Evolutionary conservation across 2,888 invertebrate species (phyloP), one percentile per base, ranked within the genome.

Genomic region (Aspidapion aeneum): DNA sequence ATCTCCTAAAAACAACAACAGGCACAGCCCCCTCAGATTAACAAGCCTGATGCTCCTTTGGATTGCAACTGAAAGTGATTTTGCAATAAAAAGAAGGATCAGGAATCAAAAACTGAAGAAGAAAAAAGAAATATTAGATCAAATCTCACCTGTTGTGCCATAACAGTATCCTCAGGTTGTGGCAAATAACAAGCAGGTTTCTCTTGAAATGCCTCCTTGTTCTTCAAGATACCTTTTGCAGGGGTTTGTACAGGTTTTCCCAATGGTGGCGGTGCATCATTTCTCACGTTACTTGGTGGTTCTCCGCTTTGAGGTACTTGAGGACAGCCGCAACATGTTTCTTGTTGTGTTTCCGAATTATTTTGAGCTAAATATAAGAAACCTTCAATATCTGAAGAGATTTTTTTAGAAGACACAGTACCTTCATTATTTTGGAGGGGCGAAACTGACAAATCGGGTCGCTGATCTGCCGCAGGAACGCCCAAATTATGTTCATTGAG

Each of bases 141-240:
- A n/a, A n/a, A n/a, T 19, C 19, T 16, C 18, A 77, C 72, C 0
- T 75, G 74, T 50, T 64, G 67, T 16, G 71, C 68, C 1, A 72
- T 70, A 17, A 73, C 72, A 0, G 82, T 80, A 67, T 83, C 70
- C 58, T 82, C 78, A 0, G 84, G 80, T 73, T 85, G 85, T 0
- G 87, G 86, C 62, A 87, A 74, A 72, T 86, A 87, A 56, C 83
- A 83, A 1, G 69, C 69, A 1, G 68, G 65, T 18, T 48, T 60
- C 7, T 60, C 63, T 16, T 52, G 17, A n/a, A n/a, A 7, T n/a
- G n/a, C 18, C 7, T 52, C 52, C 18, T 18, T 18, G n/a, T 52
- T 52, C n/a, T 52, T 52, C 18, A 52, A 52, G n/a, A 52, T 52
- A 9, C 52, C 52, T 52, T 52, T 18, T 52, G n/a, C 3, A 52